Evolutionary conservation across 2,113 vertebrate genomes (phyloP), one percentile per base, ranked within the genome.

Genomic region (Oreochromis niloticus): DNA sequence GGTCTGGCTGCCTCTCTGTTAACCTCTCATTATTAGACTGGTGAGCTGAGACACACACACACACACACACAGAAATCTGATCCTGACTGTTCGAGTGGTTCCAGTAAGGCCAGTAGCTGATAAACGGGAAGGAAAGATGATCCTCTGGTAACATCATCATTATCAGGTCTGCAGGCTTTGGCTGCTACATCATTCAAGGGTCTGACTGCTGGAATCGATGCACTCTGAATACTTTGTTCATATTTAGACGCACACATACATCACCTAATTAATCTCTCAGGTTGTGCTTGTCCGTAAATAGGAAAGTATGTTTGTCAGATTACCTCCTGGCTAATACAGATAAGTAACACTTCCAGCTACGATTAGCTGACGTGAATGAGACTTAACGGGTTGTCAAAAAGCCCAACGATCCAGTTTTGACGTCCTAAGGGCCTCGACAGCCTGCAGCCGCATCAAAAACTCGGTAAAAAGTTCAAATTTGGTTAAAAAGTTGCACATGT

Each of bases 101-200:
- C 95, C 94, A 91, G 94, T 94, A 94, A 95, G 79, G 85, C 90
- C 80, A 54, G 83, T 81, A 52, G 89, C 93, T 88, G 94, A 95
- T 94, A 95, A 94, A 94, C 93, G 94, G 95, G 94, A 95, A 95
- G 86, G 94, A 86, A 95, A 95, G 90, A 93, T 93, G 93, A 95
- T 94, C 94, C 85, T 63, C 75, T 93, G 82, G 93, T 93, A 94
- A 92, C 91, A 92, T 92, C 94, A 91, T 95, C 92, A 93, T 91
- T 87, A 93, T 93, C 91, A 89, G 85, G 85, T 91, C 90, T 89
- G 86, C 85, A 91, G 88, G 80, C 80, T 83, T 82, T 66, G 81
- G 83, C 83, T 59, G 22, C 52, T 80, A 32, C 91, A 91, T 92
- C 91, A 84, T 82, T 89, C 88, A 83, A 90, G 87, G 46, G 55